Percentiles rank a stretch among this genome's conserved stretches.
Conservation (phyloP, 2,113 vertebrate genomes). For the Grantiella picta region DNA sequence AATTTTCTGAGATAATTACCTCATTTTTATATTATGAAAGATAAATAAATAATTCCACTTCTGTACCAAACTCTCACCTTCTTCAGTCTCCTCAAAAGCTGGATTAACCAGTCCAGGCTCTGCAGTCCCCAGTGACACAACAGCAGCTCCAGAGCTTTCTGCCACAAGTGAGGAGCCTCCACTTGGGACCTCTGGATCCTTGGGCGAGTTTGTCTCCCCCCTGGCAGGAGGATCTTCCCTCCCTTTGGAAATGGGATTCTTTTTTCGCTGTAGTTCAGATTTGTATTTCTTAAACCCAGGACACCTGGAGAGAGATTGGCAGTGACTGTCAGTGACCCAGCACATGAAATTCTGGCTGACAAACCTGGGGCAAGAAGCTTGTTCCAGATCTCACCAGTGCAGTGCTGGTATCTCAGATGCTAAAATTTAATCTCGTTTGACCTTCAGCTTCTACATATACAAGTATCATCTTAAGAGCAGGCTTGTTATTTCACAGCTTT, state of each 20-base stretch:
- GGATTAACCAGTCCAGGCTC: slow-evolving; percentile 88
- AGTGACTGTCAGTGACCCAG: neutral
- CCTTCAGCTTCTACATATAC: neutral
- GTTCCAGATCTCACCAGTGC: neutral
- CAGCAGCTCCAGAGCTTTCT: slow-evolving; percentile 60
- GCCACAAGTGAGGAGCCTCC: slow-evolving; percentile 4
- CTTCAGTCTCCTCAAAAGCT: slow-evolving; percentile 88
- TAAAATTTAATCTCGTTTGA: neutral
- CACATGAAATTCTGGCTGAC: neutral
- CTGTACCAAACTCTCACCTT: slow-evolving; percentile 70
- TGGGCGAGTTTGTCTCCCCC: slow-evolving; percentile 41
- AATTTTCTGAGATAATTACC: neutral
- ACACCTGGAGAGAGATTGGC: slow-evolving; percentile 72
- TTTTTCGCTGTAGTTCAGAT: slow-evolving; percentile 80
- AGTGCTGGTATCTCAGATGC: neutral
- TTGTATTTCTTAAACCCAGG: slow-evolving; percentile 81
- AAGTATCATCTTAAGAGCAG: neutral
- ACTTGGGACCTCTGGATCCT: neutral
- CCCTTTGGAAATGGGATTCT: slow-evolving; percentile 75
- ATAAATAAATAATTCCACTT: neutral
- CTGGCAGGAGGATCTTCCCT: slow-evolving; percentile 72
- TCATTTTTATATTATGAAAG: neutral
- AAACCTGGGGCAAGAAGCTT: neutral
- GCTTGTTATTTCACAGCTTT: neutral
- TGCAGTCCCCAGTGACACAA: slow-evolving; percentile 54